A percentile compares a stretch with the other conserved stretches of the same genome.
Evolutionary conservation across 2,888 invertebrate genomes (phyloP).

Genomic region (Acleris sparsana): DNA sequence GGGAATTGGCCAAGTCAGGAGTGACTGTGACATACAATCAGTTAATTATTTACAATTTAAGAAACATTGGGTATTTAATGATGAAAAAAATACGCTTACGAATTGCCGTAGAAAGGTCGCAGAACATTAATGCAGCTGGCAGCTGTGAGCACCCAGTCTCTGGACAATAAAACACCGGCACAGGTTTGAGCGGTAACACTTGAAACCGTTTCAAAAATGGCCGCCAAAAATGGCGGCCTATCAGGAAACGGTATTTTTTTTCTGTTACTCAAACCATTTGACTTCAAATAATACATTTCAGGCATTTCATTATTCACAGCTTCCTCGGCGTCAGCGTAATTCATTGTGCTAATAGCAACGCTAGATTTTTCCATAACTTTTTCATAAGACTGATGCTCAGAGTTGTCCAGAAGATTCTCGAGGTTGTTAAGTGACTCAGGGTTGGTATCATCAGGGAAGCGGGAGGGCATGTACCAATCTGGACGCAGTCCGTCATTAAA

Average conservation of each 20-base stretch:
- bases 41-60: too few species aligned
- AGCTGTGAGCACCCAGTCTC: slow-evolving; percentile 56
- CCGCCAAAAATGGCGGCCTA: slow-evolving; percentile 50
- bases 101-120: slow-evolving; percentile 41
- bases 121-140: slow-evolving; percentile 54
- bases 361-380: slow-evolving; percentile 2
- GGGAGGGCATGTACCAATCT: slow-evolving; percentile 21
- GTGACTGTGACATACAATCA: too few species aligned
- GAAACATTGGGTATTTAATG: neutral
- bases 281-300: neutral
- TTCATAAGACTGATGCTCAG: slow-evolving; percentile 15
- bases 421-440: slow-evolving; percentile 29
- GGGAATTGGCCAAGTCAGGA: too few species aligned
- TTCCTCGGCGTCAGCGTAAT: slow-evolving; percentile 5
- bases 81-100: slow-evolving; percentile 33
- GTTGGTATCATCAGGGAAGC: slow-evolving; percentile 33
- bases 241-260: slow-evolving; percentile 32
- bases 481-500: neutral
- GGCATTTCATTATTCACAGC: slow-evolving; percentile 4
- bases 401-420: slow-evolving; percentile 27
- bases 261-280: neutral
- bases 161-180: slow-evolving; percentile 51
- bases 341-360: neutral
- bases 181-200: slow-evolving; percentile 62
- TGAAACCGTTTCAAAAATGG: slow-evolving; percentile 59